A percentile compares a stretch with the other conserved stretches of the same genome.
Evolutionary conservation across 2,797 vertebrate genomes (phyloP).

Genomic region (Hafferia zeledoni): DNA sequence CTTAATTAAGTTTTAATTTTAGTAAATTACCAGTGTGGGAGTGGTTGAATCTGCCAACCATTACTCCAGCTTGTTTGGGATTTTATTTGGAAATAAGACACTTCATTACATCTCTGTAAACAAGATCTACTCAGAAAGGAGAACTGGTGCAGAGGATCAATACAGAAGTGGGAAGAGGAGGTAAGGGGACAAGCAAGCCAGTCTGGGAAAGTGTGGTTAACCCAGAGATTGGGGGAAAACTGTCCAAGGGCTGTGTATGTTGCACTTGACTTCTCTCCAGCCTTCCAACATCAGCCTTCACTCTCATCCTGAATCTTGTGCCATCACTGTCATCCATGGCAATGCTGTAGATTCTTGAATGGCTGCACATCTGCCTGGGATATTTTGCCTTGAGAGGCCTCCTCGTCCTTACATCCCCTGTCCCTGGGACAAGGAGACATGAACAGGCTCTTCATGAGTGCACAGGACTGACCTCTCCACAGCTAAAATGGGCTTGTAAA

Average conservation of each 20-base stretch:
- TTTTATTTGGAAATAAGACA: constrained; percentile 83
- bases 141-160: constrained; percentile 45
- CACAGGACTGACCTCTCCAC: not conserved
- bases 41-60: constrained; percentile 78
- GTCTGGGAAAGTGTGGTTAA: not conserved
- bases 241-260: not conserved
- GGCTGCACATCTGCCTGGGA: not conserved
- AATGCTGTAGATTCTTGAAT: not conserved
- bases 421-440: not conserved
- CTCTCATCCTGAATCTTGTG: not conserved
- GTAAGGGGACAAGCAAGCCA: not conserved
- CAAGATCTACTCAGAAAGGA: constrained; percentile 82
- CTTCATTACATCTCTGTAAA: constrained; percentile 56
- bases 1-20: constrained; percentile 96
- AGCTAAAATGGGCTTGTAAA: not conserved
- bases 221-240: not conserved
- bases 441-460: not conserved
- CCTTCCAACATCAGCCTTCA: not conserved
- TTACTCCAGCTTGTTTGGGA: constrained; percentile 77
- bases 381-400: not conserved
- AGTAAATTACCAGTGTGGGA: constrained; percentile 86
- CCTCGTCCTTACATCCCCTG: not conserved
- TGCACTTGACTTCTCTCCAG: rapidly evolving
- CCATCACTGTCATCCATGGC: not conserved
- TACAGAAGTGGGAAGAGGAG: constrained; percentile 22